A percentile compares a stretch with the other conserved stretches of the same genome.
Evolutionary conservation across 2,113 vertebrate species (phyloP).

Genomic region (Cyphomyrus plagiostoma): DNA sequence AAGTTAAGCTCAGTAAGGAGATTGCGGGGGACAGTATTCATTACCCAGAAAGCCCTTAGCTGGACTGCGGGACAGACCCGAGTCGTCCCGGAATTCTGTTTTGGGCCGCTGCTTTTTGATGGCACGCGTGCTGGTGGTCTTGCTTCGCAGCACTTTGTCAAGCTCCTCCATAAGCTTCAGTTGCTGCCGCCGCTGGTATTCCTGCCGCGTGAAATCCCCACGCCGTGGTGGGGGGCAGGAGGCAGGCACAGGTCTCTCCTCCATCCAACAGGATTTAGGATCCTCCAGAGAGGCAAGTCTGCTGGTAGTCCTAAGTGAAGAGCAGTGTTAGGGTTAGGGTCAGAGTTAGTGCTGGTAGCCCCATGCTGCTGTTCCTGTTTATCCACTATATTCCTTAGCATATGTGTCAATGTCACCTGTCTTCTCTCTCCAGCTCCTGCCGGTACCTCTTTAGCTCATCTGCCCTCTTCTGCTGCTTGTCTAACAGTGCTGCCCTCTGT

Average conservation of each 20-base stretch:
- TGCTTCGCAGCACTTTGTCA: slow-evolving; percentile 64
- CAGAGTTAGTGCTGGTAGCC: background rate
- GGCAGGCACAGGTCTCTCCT: slow-evolving; percentile 31
- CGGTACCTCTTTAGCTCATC: slow-evolving; percentile 70
- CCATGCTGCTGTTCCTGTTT: background rate
- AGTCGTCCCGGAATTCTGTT: slow-evolving; percentile 72
- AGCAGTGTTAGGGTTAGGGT: background rate
- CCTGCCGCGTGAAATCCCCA: slow-evolving; percentile 69
- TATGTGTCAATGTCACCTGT: slow-evolving; percentile 43
- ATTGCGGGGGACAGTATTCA: background rate
- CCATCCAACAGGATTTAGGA: background rate
- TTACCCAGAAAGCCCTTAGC: slow-evolving; percentile 54
- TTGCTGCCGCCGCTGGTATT: slow-evolving; percentile 72
- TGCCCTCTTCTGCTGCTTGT: slow-evolving; percentile 72
- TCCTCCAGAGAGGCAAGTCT: slow-evolving; percentile 34
- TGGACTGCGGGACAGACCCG: slow-evolving; percentile 67
- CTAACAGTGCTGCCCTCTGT: slow-evolving; percentile 66
- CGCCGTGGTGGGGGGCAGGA: slow-evolving; percentile 58
- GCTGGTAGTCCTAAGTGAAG: background rate
- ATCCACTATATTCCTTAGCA: background rate
- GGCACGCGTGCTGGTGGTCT: slow-evolving; percentile 32
- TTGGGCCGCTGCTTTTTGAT: slow-evolving; percentile 60
- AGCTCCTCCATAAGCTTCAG: slow-evolving; percentile 71
- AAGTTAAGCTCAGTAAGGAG: background rate
- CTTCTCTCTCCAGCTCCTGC: slow-evolving; percentile 70